Base-by-base conservation (phyloP, 1,140 invertebrate species). In the Asbolus verrucosus region DNA sequence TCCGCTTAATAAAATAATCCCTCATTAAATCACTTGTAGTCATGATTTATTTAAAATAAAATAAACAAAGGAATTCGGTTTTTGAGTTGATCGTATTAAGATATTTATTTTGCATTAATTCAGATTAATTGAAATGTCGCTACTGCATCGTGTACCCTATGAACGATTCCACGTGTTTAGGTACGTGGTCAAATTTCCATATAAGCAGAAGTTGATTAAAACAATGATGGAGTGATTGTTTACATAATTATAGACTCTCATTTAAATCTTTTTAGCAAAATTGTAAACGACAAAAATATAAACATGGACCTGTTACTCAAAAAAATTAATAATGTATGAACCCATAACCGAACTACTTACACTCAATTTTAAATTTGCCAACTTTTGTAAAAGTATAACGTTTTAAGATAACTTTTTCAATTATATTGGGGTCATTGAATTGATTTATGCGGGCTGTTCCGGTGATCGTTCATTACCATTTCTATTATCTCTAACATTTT, bases 141-240 rank as follows among this genome's bases (percentile, higher is more conserved):
- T 27, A 54, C 24, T 54, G 46, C 13, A 27, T 15, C 41, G 3
- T 27, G 3, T n/a, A 9, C 41, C 6, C 4, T 41, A 14, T 41
- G 11, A 14, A 6, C 9, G 14, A 41, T 41, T 46, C 41, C 41
- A 46, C 46, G 21, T 54, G 21, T 54, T 54, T n/a, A 27, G 9
- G 46, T 54, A 54, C 46, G 46, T 54, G 46, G 46, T 21, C 8
- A 54, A 54, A 54, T 54, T 54, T 54, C 46, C 46, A 54, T 54
- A 54, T 54, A 14, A 16, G 11, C 46, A 27, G 27, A 54, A 21
- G 46, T 54, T 21, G 21, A 54, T 54, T 54, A 27, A 54, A 54
- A 54, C 46, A 54, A 54, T 54, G 46, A 54, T 2, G 6, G 21
- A 27, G 24, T 27, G 16, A 24, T n/a, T 50, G 21, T 54, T 54